Percentiles rank a stretch among this genome's conserved stretches.
phyloP scores from a whole-genome alignment of 2,113 vertebrate species.

The Marmota flaviventris region DNA sequence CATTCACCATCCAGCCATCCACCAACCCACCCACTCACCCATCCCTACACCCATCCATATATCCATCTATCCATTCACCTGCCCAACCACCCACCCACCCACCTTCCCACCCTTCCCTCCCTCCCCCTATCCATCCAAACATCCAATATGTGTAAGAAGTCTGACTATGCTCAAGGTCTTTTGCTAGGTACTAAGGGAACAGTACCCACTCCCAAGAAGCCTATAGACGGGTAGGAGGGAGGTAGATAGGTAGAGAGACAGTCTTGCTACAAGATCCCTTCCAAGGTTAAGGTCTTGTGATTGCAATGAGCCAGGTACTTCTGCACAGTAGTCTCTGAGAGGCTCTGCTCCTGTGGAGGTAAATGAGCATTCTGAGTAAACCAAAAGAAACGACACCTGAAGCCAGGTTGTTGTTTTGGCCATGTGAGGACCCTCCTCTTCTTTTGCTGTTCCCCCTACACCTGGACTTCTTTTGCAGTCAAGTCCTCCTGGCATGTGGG shows the following conservation, averaged over 20 bases:
- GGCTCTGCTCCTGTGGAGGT: background rate
- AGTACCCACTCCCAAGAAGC: background rate
- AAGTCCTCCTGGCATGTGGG: background rate
- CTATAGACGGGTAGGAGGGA: background rate
- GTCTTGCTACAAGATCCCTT: background rate
- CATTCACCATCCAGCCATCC: background rate
- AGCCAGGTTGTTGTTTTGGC: background rate
- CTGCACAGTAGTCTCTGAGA: background rate
- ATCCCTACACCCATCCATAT: too few relatives aligned
- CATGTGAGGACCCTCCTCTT: background rate
- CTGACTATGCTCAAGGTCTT: background rate
- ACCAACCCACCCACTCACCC: fast-evolving
- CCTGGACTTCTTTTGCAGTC: background rate
- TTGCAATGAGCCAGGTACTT: background rate
- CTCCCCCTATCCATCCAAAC: fast-evolving
- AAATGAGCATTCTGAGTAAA: background rate
- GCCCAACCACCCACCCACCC: background rate
- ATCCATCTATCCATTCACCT: background rate
- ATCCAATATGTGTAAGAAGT: background rate
- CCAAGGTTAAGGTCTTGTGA: background rate
- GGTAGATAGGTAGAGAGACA: background rate
- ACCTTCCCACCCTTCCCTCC: too few relatives aligned
- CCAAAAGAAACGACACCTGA: background rate
- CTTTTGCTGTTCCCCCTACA: background rate
- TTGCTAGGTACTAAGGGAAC: background rate